A percentile compares a stretch with the other conserved stretches of the same genome.
Conservation (phyloP, 2,797 vertebrate species). For the Babyrousa celebensis region DNA sequence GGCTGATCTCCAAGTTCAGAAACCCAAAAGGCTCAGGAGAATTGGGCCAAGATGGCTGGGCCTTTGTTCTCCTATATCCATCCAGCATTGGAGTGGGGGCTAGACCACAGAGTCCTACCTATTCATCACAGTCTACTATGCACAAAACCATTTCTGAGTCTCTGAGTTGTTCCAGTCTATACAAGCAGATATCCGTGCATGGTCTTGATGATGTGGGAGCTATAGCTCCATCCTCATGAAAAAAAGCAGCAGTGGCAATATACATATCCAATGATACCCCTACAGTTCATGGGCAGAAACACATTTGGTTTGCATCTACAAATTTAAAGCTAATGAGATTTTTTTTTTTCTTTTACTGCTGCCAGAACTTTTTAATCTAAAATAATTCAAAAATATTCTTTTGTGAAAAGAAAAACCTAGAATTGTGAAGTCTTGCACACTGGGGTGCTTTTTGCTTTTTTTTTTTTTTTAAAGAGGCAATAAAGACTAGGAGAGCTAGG, state of each 20-base stretch:
- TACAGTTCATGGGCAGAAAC: not conserved
- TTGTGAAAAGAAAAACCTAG: not conserved
- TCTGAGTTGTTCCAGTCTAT: not conserved
- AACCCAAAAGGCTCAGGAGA: not conserved
- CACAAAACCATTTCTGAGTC: no score
- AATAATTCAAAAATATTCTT: not conserved
- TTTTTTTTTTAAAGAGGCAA: not conserved
- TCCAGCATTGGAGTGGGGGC: not conserved
- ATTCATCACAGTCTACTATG: not conserved
- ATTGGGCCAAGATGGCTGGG: not conserved
- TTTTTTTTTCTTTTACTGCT: not conserved
- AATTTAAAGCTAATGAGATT: not conserved
- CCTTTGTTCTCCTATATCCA: not conserved
- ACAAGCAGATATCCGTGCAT: not conserved
- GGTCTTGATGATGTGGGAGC: not conserved
- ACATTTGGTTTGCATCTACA: not conserved
- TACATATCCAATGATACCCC: not conserved
- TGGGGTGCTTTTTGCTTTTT: not conserved
- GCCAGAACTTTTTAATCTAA: not conserved
- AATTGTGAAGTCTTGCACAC: not conserved
- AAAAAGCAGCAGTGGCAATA: not conserved
- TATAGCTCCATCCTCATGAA: not conserved
- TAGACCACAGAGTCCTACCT: rapidly evolving
- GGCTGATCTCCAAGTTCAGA: not conserved
- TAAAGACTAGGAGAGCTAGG: not conserved